Evolutionary conservation across 2,888 invertebrate species (phyloP).

Genomic region (Eupithecia centaureata): DNA sequence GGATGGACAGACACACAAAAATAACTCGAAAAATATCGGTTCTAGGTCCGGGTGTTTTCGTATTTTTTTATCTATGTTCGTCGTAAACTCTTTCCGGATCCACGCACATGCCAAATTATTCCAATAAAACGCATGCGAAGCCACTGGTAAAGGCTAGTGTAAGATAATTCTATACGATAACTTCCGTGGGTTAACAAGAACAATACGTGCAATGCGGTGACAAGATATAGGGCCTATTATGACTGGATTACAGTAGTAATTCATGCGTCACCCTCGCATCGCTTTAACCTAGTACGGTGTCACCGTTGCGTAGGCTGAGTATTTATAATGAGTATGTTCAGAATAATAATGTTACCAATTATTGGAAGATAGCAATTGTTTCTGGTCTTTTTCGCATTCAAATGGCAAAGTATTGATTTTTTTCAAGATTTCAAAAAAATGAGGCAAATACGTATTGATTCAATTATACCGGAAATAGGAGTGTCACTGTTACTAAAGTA

Average conservation of each 20-base stretch:
- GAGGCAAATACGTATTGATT: no score
- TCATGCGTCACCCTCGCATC: conserved; percentile 13
- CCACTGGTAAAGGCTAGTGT: conserved; percentile 2
- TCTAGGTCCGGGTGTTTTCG: no score
- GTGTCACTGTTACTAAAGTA: no score
- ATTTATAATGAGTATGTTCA: neutral
- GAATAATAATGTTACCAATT: neutral
- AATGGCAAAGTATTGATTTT: no score
- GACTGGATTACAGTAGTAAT: conserved; percentile 23
- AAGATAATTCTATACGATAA: neutral
- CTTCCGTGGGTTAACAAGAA: conserved; percentile 1
- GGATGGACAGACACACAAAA: no score
- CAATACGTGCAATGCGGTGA: conserved; percentile 25
- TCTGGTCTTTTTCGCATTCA: neutral
- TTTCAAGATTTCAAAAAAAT: no score
- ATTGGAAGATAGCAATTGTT: neutral
- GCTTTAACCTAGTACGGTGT: conserved; percentile 6
- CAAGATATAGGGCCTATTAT: conserved; percentile 28
- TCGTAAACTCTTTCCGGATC: no score
- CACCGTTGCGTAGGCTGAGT: neutral
- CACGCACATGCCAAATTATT: no score
- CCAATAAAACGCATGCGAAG: neutral
- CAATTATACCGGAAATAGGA: no score
- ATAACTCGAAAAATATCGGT: neutral
- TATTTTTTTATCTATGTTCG: no score